Evolutionary conservation across 2,113 vertebrate species (phyloP).

Genomic region (Dissostichus mawsoni): DNA sequence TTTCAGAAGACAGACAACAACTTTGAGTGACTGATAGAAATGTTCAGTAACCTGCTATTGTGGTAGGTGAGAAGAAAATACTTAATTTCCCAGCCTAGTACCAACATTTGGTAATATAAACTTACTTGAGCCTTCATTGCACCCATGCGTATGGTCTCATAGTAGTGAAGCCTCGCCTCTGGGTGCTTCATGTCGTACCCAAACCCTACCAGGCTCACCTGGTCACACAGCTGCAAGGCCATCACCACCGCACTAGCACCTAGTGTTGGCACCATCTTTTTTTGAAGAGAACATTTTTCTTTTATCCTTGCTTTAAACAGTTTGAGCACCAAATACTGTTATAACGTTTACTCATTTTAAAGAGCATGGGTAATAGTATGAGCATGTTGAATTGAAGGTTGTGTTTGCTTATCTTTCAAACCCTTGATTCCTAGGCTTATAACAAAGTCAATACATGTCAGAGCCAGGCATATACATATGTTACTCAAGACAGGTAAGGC

Average conservation of each 20-base stretch:
- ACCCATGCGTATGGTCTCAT: conserved; percentile 79
- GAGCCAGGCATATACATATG: background rate
- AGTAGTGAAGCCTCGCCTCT: conserved; percentile 83
- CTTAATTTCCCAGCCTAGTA: no score
- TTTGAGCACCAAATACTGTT: background rate
- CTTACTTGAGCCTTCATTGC: conserved; percentile 79
- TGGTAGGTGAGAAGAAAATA: no score
- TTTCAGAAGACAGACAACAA: no score
- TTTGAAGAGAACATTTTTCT: background rate
- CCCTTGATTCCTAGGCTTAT: background rate
- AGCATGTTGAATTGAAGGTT: background rate
- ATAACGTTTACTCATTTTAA: background rate
- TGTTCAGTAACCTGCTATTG: no score
- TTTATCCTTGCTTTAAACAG: background rate
- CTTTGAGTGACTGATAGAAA: no score
- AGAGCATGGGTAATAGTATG: background rate
- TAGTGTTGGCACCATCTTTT: conserved; percentile 80
- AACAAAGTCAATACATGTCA: background rate
- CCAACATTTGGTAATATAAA: background rate
- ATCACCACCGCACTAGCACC: conserved; percentile 81
- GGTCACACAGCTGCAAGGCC: conserved; percentile 86
- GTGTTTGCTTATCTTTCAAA: background rate
- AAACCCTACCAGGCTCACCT: conserved; percentile 86
- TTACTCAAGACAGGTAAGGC: conserved; percentile 5
- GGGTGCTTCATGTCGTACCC: conserved; percentile 84